phyloP scores from a whole-genome alignment of 2,797 vertebrate genomes.

The Trichosurus vulpecula region DNA sequence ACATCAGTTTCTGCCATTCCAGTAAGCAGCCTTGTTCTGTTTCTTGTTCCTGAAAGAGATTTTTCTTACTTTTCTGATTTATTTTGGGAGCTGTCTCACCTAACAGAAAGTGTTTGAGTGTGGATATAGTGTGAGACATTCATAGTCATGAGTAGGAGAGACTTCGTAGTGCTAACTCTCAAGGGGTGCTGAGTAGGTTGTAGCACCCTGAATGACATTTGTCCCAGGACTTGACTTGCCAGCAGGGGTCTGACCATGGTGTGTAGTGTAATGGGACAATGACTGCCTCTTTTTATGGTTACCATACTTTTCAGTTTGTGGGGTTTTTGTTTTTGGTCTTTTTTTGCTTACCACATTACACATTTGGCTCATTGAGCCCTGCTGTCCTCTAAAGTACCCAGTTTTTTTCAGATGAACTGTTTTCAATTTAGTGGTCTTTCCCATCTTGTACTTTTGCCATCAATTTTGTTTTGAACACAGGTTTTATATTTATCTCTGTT shows the following conservation, averaged over 20 bases:
- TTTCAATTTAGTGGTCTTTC: background rate
- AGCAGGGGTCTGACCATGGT: background rate
- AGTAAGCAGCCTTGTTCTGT: constrained; percentile 58
- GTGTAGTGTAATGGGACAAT: background rate
- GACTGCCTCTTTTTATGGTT: background rate
- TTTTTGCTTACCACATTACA: background rate
- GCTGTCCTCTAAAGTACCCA: background rate
- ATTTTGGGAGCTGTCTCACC: constrained; percentile 77
- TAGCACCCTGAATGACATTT: constrained; percentile 49
- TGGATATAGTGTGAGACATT: constrained; percentile 74
- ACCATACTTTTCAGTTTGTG: background rate
- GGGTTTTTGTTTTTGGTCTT: too few species aligned
- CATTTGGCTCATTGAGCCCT: background rate
- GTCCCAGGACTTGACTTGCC: background rate
- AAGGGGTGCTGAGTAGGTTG: constrained; percentile 38
- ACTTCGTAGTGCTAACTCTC: constrained; percentile 66
- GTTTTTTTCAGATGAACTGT: background rate
- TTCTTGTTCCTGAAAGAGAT: constrained; percentile 75
- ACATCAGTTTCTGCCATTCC: constrained; percentile 45
- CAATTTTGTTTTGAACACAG: background rate
- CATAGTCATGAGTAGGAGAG: constrained; percentile 69
- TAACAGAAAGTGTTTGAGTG: constrained; percentile 71
- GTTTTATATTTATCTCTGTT: background rate
- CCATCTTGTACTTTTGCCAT: background rate
- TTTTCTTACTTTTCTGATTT: constrained; percentile 73